These are phyloP conservation scores for Gasterosteus aculeatus DNA, from an alignment of 2,113 vertebrate genomes.

Conservation along the genomic window DNA sequence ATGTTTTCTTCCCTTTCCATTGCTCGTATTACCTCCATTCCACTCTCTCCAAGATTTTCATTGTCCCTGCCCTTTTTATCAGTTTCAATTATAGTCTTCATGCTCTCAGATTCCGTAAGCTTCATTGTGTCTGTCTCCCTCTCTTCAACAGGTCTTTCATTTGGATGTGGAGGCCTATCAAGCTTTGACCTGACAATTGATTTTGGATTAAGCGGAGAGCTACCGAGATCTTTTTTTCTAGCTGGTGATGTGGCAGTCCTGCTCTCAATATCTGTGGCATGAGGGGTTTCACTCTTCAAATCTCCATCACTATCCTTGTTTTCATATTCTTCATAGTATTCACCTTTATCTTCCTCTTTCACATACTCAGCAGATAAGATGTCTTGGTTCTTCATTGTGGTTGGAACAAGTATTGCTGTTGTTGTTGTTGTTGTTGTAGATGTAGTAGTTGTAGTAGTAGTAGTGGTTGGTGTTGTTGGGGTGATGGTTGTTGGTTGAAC, in stretches of 20 bases:
- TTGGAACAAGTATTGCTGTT: conserved; percentile 35
- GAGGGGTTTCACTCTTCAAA: conserved; percentile 24
- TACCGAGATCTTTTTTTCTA: conserved; percentile 20
- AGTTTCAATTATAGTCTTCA: neutral
- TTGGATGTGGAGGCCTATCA: conserved; percentile 1
- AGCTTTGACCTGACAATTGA: conserved; percentile 22
- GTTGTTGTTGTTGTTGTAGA: conserved; percentile 34
- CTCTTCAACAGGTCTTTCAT: conserved; percentile 21
- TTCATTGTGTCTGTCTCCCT: conserved; percentile 10
- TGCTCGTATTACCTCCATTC: neutral
- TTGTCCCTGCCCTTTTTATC: conserved; percentile 9
- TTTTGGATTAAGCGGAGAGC: conserved; percentile 19
- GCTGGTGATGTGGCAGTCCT: conserved; percentile 18
- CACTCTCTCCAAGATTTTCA: conserved; percentile 6
- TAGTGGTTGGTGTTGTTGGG: conserved; percentile 17
- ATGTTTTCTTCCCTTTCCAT: conserved; percentile 10
- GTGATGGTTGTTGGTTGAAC: conserved; percentile 31
- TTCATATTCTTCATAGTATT: conserved; percentile 57
- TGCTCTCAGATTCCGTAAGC: neutral
- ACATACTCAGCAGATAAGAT: conserved; percentile 46
- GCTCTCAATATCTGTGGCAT: conserved; percentile 26
- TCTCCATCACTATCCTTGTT: conserved; percentile 34
- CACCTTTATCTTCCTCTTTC: conserved; percentile 39
- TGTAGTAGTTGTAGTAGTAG: neutral
- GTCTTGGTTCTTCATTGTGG: conserved; percentile 35